Evolutionary conservation across 2,797 vertebrate genomes (phyloP).

Genomic region (Acanthurus tractus): DNA sequence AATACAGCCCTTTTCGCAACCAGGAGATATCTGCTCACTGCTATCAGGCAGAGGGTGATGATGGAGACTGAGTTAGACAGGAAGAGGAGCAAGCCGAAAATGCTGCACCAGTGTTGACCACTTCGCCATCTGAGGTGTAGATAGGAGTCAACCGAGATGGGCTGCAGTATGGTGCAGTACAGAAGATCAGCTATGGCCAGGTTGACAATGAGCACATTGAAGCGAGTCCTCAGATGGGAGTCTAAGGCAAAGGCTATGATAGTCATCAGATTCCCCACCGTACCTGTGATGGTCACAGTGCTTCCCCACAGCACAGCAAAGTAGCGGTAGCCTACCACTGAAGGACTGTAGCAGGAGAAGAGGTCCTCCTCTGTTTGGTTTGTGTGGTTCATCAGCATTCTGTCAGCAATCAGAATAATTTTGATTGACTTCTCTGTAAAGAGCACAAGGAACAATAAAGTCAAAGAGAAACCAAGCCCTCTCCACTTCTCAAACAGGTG

Average conservation of each 20-base stretch:
- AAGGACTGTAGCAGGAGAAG: constrained; percentile 90
- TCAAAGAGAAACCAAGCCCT: background rate
- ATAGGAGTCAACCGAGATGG: constrained; percentile 90
- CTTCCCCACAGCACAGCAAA: constrained; percentile 89
- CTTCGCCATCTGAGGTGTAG: constrained; percentile 89
- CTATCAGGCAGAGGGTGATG: constrained; percentile 90
- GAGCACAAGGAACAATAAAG: background rate
- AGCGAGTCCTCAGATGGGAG: constrained; percentile 86
- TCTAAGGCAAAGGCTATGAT: constrained; percentile 87
- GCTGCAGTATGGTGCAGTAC: constrained; percentile 91
- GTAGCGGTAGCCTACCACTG: constrained; percentile 88
- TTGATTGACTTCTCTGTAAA: background rate
- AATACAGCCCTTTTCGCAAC: constrained; percentile 85
- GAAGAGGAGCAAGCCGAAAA: constrained; percentile 91
- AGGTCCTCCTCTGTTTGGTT: constrained; percentile 71
- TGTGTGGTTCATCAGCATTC: constrained; percentile 78
- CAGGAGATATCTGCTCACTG: constrained; percentile 89
- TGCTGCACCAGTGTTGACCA: constrained; percentile 83
- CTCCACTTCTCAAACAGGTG: background rate
- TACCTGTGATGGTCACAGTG: constrained; percentile 87
- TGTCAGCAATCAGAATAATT: constrained; percentile 36
- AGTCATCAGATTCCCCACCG: constrained; percentile 90
- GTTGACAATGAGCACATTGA: constrained; percentile 92
- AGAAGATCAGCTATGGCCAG: constrained; percentile 90
- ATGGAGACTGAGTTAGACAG: constrained; percentile 92